Conservation (phyloP, 1,140 invertebrate species). For the Trachymyrmex septentrionalis region DNA sequence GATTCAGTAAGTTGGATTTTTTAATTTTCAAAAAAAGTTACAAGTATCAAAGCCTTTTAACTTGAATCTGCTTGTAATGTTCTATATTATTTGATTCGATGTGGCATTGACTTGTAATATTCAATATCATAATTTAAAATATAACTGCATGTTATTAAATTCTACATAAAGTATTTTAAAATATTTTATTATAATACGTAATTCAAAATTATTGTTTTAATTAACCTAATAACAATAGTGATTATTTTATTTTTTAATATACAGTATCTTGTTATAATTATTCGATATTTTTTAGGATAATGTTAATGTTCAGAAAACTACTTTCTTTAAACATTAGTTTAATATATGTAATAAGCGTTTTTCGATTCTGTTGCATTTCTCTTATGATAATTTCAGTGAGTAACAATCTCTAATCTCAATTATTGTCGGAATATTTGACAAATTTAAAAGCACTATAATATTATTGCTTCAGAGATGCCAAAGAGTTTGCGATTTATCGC, state of each 20-base stretch:
- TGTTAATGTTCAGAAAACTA: constrained; percentile 56
- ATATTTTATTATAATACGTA: background rate
- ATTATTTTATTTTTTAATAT: background rate
- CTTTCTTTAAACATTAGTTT: constrained; percentile 66
- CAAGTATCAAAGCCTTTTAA: background rate
- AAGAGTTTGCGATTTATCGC: no score
- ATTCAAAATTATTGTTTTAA: background rate
- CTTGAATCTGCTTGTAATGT: background rate
- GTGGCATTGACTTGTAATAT: background rate
- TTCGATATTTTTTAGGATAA: constrained; percentile 56
- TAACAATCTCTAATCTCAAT: background rate
- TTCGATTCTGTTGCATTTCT: constrained; percentile 72
- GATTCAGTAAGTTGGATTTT: constrained; percentile 8
- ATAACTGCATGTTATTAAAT: background rate
- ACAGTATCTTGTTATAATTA: background rate
- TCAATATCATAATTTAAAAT: background rate
- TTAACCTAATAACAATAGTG: background rate
- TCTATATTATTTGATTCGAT: background rate
- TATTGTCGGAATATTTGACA: no score
- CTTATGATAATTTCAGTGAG: constrained; percentile 55
- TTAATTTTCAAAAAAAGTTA: background rate
- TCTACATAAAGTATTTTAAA: background rate
- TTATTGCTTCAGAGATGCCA: no score
- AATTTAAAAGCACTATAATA: no score
- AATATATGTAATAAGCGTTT: constrained; percentile 70